A percentile compares a stretch with the other conserved stretches of the same genome.
Conservation (phyloP, 2,797 vertebrate genomes). For the Percopsis omiscomaycus region DNA sequence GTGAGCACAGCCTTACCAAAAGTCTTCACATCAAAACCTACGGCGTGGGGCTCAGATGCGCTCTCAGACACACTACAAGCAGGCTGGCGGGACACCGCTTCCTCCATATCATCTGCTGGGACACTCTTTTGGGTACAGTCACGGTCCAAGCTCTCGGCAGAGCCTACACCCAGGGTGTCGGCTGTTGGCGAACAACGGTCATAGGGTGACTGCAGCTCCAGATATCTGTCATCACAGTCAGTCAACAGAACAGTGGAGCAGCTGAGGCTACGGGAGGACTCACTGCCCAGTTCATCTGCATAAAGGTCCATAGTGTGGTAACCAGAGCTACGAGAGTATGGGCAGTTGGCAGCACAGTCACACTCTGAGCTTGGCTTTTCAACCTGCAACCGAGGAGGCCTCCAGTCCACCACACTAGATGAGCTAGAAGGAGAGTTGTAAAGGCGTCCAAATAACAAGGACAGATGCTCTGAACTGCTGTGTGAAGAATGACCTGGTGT, state of each 20-base stretch:
- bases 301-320: slow-evolving; percentile 73
- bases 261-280: slow-evolving; percentile 72
- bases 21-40: slow-evolving; percentile 82
- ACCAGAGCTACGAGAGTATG: slow-evolving; percentile 74
- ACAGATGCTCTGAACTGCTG: slow-evolving; percentile 78
- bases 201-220: slow-evolving; percentile 61
- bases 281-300: slow-evolving; percentile 61
- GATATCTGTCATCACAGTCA: slow-evolving; percentile 69
- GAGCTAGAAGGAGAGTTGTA: slow-evolving; percentile 67
- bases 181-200: slow-evolving; percentile 62
- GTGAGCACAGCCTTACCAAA: slow-evolving; percentile 85
- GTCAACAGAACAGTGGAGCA: slow-evolving; percentile 74
- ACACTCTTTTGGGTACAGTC: slow-evolving; percentile 64
- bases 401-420: slow-evolving; percentile 64
- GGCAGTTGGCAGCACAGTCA: slow-evolving; percentile 69
- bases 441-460: slow-evolving; percentile 73
- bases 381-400: slow-evolving; percentile 34
- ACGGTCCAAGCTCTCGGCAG: slow-evolving; percentile 62
- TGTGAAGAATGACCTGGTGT: slow-evolving; percentile 71
- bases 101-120: slow-evolving; percentile 48
- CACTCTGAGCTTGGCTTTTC: slow-evolving; percentile 59
- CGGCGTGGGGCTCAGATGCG: slow-evolving; percentile 72
- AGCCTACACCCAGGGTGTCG: slow-evolving; percentile 65
- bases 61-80: slow-evolving; percentile 67
- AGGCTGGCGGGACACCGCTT: slow-evolving; percentile 55